Evolutionary conservation across 2,113 vertebrate genomes (phyloP), one percentile per base, ranked within the genome.

Genomic region (Meriones unguiculatus): DNA sequence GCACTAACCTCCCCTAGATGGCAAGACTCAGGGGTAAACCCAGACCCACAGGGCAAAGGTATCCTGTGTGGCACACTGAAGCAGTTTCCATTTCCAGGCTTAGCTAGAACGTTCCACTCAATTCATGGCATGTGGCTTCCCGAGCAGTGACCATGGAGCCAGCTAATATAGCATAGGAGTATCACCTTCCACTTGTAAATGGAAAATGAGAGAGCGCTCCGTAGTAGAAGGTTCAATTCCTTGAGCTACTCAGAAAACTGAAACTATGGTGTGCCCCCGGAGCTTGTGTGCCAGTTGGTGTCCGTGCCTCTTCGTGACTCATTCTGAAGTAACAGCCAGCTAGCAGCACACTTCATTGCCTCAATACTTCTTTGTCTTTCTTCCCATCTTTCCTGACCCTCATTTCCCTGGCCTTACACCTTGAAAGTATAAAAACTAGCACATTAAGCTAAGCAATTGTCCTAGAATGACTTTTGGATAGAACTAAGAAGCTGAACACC

Each of bases 231-330:
- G 46, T 20, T 76, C 41, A 30, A n/a, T 78, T 41, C 73, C 52
- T 81, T 92, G 28, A 65, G 64, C 78, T 62, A 9, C 28, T 86
- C 87, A 89, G 72, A 94, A 38, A 9, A 50, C 25, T 46, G 65
- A 81, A 81, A 86, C 65, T 30, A n/a, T 6, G 1, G 17, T 1
- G 13, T 35, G 82, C 18, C 46, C 12, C 54, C 2, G 3, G 14
- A 86, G 28, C 15, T 3, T 0, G 28, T 11, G 6, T 8, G 1
- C 17, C 32, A 50, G 2, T 0, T 32, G 46, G 70, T 57, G 0
- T 20, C 30, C 7, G 3, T 15, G 15, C 35, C 41, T n/a, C 84
- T 54, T 46, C 30, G 5, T 4, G 25, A 78, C 50, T 70, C 46
- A 4, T 5, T 76, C 32, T 7, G 4, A 84, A 13, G 52, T 32